Base-by-base conservation (phyloP, 2,113 vertebrate genomes). In the Corydoras maculifer region DNA sequence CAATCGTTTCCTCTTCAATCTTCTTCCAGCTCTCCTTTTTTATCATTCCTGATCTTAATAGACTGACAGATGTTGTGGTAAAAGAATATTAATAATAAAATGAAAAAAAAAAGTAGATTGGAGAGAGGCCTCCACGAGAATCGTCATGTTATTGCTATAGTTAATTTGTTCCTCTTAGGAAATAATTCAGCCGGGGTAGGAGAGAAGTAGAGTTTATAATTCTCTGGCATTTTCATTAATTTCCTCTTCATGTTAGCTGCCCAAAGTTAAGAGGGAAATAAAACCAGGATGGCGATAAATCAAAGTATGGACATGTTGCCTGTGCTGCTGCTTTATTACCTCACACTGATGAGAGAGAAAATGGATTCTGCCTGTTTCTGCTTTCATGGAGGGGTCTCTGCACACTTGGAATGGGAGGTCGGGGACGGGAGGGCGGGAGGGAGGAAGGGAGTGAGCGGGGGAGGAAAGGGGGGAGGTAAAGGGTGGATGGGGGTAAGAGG, bases 221-320 rank as follows among this genome's bases (percentile, higher is more conserved):
- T 83, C 72, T 58, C 66, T n/a, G 64, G 74, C 69, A 69, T 79
- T 80, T 79, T 74, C 78, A 80, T 83, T 79, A 79, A 81, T 83
- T 76, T 81, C 78, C 65, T 77, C 64, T 72, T 80, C 75, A 67
- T 81, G 76, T 82, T 78, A 73, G 76, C 75, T 57, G 73, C 65
- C 71, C 72, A 62, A 62, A 77, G 81, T 81, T 77, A 77, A 82
- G 76, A 81, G 73, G 69, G 51, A 78, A 81, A 79, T 84, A 78
- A 84, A 83, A 83, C 73, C 49, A 58, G 65, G 72, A 69, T 68
- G 30, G 67, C 80, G 72, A 82, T 84, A 77, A 84, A 82, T 82
- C 81, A 81, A 74, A 61, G 54, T 54, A 73, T 69, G 58, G 73
- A 73, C 68, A 18, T 73, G 68, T 74, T 79, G 80, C 78, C 74